Evolutionary conservation across 2,113 vertebrate genomes (phyloP).

Genomic region (Ariopsis seemanni): DNA sequence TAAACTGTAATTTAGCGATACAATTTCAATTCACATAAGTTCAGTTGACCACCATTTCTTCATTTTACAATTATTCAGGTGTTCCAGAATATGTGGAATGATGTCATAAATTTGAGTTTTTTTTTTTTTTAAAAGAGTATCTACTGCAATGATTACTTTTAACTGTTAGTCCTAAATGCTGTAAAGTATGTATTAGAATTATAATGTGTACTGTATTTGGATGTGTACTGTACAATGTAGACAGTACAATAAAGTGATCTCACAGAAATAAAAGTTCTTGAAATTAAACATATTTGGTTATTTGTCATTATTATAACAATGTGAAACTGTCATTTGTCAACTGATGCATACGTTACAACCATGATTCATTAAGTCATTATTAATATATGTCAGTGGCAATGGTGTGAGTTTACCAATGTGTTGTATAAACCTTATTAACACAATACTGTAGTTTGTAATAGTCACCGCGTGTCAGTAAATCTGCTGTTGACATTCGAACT

Average conservation of each 20-base stretch:
- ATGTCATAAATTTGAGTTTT: background rate
- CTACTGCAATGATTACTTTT: background rate
- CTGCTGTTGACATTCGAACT: too few relatives aligned
- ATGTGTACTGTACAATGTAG: slow-evolving; percentile 27
- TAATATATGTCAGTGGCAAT: background rate
- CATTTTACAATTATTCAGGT: background rate
- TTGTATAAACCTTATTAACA: background rate
- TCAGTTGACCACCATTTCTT: background rate
- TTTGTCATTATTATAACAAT: slow-evolving; percentile 2
- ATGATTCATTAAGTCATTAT: background rate
- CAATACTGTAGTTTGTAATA: background rate
- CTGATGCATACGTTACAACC: background rate
- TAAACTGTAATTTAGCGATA: background rate
- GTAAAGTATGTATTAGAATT: slow-evolving; percentile 41
- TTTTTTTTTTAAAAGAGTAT: slow-evolving; percentile 26
- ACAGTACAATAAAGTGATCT: slow-evolving; percentile 44
- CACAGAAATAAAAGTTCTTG: slow-evolving; percentile 47
- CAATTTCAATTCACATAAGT: background rate
- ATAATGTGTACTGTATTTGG: slow-evolving; percentile 48
- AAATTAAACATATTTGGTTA: slow-evolving; percentile 21
- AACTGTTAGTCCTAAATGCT: slow-evolving; percentile 4
- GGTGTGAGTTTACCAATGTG: background rate
- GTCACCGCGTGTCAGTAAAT: too few relatives aligned
- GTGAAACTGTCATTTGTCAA: background rate
- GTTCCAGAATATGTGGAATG: background rate